phyloP scores from a whole-genome alignment of 2,888 invertebrate species.

The Lithophane ornitopus region DNA sequence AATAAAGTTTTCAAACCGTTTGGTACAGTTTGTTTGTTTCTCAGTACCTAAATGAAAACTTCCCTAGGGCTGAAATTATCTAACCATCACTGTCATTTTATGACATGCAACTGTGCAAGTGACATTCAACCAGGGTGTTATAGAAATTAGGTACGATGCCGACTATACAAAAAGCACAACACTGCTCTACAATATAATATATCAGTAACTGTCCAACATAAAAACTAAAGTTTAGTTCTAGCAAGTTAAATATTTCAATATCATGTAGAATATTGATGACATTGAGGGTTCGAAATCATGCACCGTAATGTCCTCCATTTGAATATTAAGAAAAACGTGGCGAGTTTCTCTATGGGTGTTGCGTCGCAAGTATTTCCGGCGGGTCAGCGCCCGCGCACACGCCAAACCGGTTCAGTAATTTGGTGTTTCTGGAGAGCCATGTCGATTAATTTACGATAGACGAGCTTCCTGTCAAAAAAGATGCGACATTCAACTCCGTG shows the following conservation, averaged over 20 bases:
- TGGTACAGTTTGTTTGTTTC: no score
- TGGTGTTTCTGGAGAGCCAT: slow-evolving; percentile 80
- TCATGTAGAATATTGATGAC: slow-evolving; percentile 47
- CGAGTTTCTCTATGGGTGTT: slow-evolving; percentile 73
- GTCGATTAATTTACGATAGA: slow-evolving; percentile 85
- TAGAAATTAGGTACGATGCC: not conserved
- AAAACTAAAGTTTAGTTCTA: slow-evolving; percentile 19
- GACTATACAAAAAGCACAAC: not conserved
- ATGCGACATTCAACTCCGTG: slow-evolving; percentile 72
- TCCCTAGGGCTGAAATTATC: not conserved
- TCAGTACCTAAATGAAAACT: not conserved
- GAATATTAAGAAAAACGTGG: slow-evolving; percentile 73
- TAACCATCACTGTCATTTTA: not conserved
- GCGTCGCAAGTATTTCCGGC: slow-evolving; percentile 76
- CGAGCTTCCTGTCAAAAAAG: slow-evolving; percentile 84
- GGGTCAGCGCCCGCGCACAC: slow-evolving; percentile 80
- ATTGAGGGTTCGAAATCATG: slow-evolving; percentile 57
- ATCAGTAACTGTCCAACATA: not conserved
- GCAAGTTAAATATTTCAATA: slow-evolving; percentile 41
- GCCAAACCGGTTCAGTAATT: slow-evolving; percentile 86
- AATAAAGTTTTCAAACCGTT: not conserved
- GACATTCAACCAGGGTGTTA: not conserved
- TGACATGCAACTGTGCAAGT: not conserved
- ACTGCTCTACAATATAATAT: slow-evolving; percentile 17
- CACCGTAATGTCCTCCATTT: slow-evolving; percentile 64